A percentile compares a stretch with the other conserved stretches of the same genome.
Conservation (phyloP, 2,113 vertebrate species). For the Erinaceus europaeus region DNA sequence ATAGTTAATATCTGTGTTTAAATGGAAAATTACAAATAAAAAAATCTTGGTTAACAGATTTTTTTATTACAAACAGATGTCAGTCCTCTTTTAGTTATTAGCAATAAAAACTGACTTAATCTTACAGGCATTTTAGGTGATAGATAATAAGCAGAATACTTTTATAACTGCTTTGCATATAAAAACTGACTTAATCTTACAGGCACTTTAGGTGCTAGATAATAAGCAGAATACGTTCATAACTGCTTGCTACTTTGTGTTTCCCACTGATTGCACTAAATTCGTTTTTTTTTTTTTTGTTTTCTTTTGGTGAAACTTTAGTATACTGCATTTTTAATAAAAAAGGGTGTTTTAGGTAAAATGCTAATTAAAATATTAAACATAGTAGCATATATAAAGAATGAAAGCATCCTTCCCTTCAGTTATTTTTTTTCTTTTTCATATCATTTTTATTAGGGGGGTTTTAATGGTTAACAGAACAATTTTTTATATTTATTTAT, state of each 20-base stretch:
- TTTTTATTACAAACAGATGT: background rate
- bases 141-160: background rate
- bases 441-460: too few species aligned
- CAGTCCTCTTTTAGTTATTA: background rate
- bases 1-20: too few species aligned
- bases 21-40: too few species aligned
- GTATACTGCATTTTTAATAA: background rate
- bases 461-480: too few species aligned
- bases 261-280: background rate
- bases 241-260: background rate
- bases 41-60: background rate
- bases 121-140: background rate
- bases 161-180: background rate
- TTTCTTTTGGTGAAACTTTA: background rate
- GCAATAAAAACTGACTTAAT: background rate
- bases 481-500: too few species aligned
- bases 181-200: background rate
- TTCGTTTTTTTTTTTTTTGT: too few species aligned
- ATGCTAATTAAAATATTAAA: background rate
- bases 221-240: background rate
- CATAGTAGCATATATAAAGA: too few species aligned
- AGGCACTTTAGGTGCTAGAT: background rate
- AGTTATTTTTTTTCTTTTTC: too few species aligned
- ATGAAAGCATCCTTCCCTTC: too few species aligned
- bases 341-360: constrained; percentile 7